Evolutionary conservation across 2,113 vertebrate species (phyloP).

Genomic region (Engraulis encrasicolus): DNA sequence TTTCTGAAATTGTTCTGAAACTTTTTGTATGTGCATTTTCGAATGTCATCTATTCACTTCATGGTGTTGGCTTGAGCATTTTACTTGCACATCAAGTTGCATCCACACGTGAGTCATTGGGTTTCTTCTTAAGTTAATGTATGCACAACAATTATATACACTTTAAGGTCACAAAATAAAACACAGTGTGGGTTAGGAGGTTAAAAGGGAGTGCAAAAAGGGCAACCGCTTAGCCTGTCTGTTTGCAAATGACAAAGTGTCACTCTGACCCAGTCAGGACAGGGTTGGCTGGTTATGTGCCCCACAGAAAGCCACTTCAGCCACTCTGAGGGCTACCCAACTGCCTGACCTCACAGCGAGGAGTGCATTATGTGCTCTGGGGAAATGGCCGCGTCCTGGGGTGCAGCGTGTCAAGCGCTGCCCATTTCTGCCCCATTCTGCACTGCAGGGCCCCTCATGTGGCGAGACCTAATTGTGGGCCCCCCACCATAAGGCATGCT

Average conservation of each 20-base stretch:
- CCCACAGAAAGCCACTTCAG: not conserved
- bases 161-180: no score
- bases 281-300: not conserved
- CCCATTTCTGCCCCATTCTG: not conserved
- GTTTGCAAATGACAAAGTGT: not conserved
- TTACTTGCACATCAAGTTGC: not conserved
- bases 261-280: constrained; percentile 2
- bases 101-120: no score
- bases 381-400: not conserved
- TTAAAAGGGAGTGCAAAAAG: not conserved
- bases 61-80: not conserved
- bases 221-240: not conserved
- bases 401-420: not conserved
- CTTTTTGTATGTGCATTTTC: not conserved
- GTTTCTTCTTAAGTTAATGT: no score
- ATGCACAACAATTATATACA: no score
- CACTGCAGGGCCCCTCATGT: not conserved
- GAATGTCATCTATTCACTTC: not conserved
- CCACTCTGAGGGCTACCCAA: not conserved
- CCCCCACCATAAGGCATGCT: not conserved
- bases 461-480: not conserved
- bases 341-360: not conserved
- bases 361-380: not conserved
- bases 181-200: no score
- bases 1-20: not conserved